phyloP scores from a whole-genome alignment of 2,888 invertebrate genomes.

The Pyrgus malvae region DNA sequence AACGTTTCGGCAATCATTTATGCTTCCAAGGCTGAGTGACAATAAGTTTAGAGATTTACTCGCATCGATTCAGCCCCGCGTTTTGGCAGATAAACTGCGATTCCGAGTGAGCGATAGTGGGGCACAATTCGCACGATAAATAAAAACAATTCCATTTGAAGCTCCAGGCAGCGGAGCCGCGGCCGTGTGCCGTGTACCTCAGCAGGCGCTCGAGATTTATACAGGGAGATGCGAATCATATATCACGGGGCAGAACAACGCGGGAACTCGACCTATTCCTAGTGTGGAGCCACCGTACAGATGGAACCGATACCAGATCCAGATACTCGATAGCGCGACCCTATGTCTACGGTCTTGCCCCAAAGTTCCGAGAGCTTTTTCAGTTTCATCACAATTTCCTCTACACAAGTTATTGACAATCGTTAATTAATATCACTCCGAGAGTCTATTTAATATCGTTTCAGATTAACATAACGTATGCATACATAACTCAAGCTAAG shows the following conservation, averaged over 20 bases:
- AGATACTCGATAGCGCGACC: constrained; percentile 56
- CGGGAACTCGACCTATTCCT: constrained; percentile 80
- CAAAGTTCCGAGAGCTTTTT: constrained; percentile 29
- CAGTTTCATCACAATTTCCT: constrained; percentile 14
- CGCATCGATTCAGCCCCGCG: constrained; percentile 56
- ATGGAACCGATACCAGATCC: constrained; percentile 74
- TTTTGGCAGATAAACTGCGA: constrained; percentile 78
- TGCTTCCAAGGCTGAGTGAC: constrained; percentile 19
- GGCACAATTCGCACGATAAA: constrained; percentile 79
- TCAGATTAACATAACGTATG: constrained; percentile 65
- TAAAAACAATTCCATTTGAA: constrained; percentile 82
- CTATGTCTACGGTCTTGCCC: constrained; percentile 37
- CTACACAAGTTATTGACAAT: constrained; percentile 36
- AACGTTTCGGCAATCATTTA: constrained; percentile 19
- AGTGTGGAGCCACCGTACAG: constrained; percentile 74
- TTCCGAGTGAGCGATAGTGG: constrained; percentile 76
- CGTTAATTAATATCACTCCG: constrained; percentile 50
- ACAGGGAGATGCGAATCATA: constrained; percentile 78
- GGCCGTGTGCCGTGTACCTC: constrained; percentile 79
- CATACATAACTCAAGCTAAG: constrained; percentile 66
- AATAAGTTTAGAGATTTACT: constrained; percentile 29
- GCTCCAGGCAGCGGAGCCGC: constrained; percentile 70
- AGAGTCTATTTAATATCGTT: constrained; percentile 53
- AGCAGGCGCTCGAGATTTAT: constrained; percentile 82
- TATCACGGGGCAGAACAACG: constrained; percentile 74